These are phyloP conservation scores for Plusia festucae DNA, from an alignment of 2,888 invertebrate species.

Conservation along the genomic window DNA sequence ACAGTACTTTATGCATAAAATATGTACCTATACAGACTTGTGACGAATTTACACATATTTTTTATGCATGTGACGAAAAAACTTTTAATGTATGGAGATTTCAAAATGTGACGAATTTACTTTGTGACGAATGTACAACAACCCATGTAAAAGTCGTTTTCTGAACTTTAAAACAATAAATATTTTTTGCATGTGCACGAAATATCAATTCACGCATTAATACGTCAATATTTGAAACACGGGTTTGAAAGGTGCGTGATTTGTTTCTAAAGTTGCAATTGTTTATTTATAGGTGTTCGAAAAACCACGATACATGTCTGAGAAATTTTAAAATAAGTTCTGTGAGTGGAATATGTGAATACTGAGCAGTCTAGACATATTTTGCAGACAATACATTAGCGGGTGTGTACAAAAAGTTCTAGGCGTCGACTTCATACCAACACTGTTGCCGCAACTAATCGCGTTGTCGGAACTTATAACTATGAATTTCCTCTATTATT, in stretches of 20 bases:
- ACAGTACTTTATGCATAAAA: no score
- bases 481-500: constrained; percentile 9
- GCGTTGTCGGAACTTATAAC: constrained; percentile 20
- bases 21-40: no score
- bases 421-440: constrained; percentile 21
- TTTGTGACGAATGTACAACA: no score
- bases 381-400: not conserved
- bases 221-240: not conserved
- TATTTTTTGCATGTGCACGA: constrained; percentile 26
- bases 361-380: constrained; percentile 29
- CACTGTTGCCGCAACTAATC: constrained; percentile 12
- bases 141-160: no score
- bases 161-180: constrained; percentile 23
- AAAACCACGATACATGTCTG: constrained; percentile 36
- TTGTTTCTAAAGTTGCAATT: constrained; percentile 28
- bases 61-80: no score
- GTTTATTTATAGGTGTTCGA: constrained; percentile 31
- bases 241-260: constrained; percentile 38
- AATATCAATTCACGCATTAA: constrained; percentile 19
- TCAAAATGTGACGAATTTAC: no score
- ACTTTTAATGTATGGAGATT: no score
- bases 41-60: no score
- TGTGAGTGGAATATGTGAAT: constrained; percentile 30
- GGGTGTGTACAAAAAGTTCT: not conserved
- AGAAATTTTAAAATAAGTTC: constrained; percentile 38